Percentiles rank a stretch among this genome's conserved stretches.
Evolutionary conservation across 2,888 invertebrate species (phyloP).

Genomic region (Ornithoptera priamus): DNA sequence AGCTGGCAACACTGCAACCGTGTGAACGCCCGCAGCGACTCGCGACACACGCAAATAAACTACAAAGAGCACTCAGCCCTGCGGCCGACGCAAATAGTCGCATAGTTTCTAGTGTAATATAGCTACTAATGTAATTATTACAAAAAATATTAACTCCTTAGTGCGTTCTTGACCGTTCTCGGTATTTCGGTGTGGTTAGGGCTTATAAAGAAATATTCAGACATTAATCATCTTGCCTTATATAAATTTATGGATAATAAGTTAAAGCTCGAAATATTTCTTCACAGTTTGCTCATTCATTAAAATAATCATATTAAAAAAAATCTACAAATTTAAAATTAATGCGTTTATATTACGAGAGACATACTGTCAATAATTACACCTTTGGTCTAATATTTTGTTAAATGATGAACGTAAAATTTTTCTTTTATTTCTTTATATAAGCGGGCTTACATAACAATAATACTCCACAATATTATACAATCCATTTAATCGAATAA

Average conservation of each 20-base stretch:
- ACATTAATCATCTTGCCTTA: conserved; percentile 11
- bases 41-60: conserved; percentile 74
- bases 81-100: conserved; percentile 56
- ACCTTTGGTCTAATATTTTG: too few species aligned
- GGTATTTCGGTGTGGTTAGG: conserved; percentile 22
- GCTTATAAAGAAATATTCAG: conserved; percentile 17
- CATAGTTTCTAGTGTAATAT: conserved; percentile 43
- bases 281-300: neutral
- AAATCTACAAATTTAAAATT: neutral
- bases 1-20: conserved; percentile 39
- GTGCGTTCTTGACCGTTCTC: conserved; percentile 23
- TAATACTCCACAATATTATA: too few species aligned
- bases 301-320: too few species aligned
- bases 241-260: neutral
- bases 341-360: too few species aligned
- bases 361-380: too few species aligned
- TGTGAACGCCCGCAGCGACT: conserved; percentile 72
- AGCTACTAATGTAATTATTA: conserved; percentile 46
- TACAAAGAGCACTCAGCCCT: conserved; percentile 38
- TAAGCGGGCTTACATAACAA: too few species aligned
- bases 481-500: too few species aligned
- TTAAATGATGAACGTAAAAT: too few species aligned
- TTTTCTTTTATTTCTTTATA: too few species aligned
- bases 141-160: conserved; percentile 40
- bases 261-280: neutral